These are phyloP conservation scores for Astropecten irregularis DNA, from an alignment of 53 echinoderm and acorn worm species.

Conservation along the genomic window DNA sequence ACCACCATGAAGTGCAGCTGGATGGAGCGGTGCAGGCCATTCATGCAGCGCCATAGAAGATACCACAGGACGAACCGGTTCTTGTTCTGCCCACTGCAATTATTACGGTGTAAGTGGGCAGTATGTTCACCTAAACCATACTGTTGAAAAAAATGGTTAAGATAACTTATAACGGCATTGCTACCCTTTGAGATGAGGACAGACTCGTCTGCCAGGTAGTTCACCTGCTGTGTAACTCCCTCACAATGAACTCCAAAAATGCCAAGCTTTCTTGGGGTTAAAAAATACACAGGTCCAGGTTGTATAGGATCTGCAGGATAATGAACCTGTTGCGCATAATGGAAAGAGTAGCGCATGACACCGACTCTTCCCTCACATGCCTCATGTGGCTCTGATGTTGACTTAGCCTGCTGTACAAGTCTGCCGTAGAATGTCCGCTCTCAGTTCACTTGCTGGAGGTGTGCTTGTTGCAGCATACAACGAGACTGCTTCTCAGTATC, in stretches of 20 bases:
- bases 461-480: constrained; percentile 6
- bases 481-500: constrained; percentile 10
- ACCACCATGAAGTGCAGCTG: constrained; percentile 45
- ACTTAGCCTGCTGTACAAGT: background rate
- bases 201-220: constrained; percentile 71
- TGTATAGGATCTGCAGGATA: constrained; percentile 63
- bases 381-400: background rate
- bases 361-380: background rate
- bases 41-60: constrained; percentile 17
- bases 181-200: constrained; percentile 50
- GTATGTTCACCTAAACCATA: constrained; percentile 58
- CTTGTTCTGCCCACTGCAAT: constrained; percentile 71
- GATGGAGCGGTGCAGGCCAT: background rate
- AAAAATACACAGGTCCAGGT: constrained; percentile 66
- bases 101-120: constrained; percentile 56
- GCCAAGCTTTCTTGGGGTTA: constrained; percentile 58
- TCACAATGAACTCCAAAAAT: constrained; percentile 71
- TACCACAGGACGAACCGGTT: constrained; percentile 52
- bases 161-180: constrained; percentile 61
- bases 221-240: constrained; percentile 49
- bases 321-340: constrained; percentile 69
- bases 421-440: constrained; percentile 5
- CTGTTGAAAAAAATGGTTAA: constrained; percentile 49
- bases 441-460: constrained; percentile 17
- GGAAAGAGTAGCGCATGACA: constrained; percentile 63